Evolutionary conservation across 2,113 vertebrate genomes (phyloP).

Genomic region (Physeter macrocephalus): DNA sequence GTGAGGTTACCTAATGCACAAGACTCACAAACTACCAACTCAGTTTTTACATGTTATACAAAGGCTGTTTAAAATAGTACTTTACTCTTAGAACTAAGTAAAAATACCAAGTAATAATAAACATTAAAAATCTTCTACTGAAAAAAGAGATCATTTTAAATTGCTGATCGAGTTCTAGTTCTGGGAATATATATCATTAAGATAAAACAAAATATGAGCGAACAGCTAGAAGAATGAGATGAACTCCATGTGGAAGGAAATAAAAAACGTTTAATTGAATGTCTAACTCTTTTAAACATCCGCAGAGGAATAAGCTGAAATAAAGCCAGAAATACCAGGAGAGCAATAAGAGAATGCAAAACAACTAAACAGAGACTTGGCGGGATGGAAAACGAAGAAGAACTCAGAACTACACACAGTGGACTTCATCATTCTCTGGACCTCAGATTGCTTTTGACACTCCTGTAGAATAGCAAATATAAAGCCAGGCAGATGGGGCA

Average conservation of each 20-base stretch:
- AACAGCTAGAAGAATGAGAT: neutral
- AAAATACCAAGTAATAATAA: neutral
- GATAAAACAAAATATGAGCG: neutral
- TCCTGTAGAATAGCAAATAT: neutral
- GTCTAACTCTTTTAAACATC: constrained; percentile 21
- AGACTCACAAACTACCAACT: neutral
- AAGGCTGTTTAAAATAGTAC: neutral
- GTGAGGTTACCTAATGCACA: neutral
- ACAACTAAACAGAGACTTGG: constrained; percentile 33
- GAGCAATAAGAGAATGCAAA: constrained; percentile 32
- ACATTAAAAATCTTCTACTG: neutral
- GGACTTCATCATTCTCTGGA: neutral
- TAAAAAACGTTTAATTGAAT: constrained; percentile 33
- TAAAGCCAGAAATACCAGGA: constrained; percentile 42
- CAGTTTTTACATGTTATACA: neutral
- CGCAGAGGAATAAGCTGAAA: neutral
- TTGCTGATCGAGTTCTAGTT: neutral
- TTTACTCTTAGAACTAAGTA: neutral
- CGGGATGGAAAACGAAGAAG: constrained; percentile 40
- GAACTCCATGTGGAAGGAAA: neutral
- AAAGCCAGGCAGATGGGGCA: constrained; percentile 20
- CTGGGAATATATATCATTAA: neutral
- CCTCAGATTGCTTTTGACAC: constrained; percentile 40
- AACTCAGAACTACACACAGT: constrained; percentile 28
- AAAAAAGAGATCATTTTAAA: neutral